A percentile compares a stretch with the other conserved stretches of the same genome.
Conservation (phyloP, 2,797 vertebrate genomes). For the Enteromius argenteus region DNA sequence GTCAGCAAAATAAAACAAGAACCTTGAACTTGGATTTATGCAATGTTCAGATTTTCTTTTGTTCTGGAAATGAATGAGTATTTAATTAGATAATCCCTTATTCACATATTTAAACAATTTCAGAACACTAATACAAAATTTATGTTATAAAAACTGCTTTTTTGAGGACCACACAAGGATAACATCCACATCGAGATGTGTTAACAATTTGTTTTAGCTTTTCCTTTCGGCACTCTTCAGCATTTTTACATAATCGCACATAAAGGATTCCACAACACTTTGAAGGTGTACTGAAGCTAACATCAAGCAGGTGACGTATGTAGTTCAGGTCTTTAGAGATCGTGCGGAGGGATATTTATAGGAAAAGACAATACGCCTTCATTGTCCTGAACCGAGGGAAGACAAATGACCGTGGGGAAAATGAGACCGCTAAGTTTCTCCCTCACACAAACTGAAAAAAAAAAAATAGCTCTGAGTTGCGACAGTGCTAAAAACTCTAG, state of each 20-base stretch:
- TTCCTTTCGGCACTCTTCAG: not conserved
- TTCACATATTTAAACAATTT: not conserved
- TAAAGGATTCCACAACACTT: constrained; percentile 30
- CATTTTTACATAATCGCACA: constrained; percentile 23
- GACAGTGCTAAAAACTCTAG: constrained; percentile 34
- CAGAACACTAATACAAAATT: not conserved
- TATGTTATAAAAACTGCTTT: not conserved
- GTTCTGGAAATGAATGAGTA: too few species aligned
- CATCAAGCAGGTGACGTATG: constrained; percentile 78
- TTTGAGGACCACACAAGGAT: not conserved
- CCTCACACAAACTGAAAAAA: constrained; percentile 53
- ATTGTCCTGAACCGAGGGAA: constrained; percentile 70
- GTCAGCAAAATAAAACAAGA: not conserved
- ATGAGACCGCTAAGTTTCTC: constrained; percentile 56
- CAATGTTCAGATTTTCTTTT: too few species aligned
- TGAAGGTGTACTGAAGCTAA: constrained; percentile 45
- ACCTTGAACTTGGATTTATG: not conserved
- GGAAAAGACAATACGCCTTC: constrained; percentile 66
- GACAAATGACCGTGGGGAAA: constrained; percentile 73
- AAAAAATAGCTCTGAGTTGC: not conserved
- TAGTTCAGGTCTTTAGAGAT: constrained; percentile 77
- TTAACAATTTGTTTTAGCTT: constrained; percentile 25
- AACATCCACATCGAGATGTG: not conserved
- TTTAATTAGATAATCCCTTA: not conserved
- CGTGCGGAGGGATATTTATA: constrained; percentile 58